Percentiles rank a stretch among this genome's conserved stretches.
phyloP scores from a whole-genome alignment of 1,140 invertebrate genomes.

The Eriosoma lanigerum region DNA sequence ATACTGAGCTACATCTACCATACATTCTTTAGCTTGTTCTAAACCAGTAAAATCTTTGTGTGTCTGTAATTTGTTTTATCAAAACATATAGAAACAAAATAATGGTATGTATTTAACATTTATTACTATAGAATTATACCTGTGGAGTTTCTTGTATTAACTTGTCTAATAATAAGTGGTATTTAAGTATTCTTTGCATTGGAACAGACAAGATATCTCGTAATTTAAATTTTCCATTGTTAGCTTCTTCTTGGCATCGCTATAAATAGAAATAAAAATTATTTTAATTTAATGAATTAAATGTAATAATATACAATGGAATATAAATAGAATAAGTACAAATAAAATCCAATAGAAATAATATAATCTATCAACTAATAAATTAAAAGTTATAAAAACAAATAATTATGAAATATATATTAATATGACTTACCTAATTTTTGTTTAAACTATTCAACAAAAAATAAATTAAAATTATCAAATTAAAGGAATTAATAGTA shows the following conservation, averaged over 20 bases:
- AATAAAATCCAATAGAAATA: no score
- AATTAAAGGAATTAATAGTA: no score
- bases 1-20: constrained; percentile 95
- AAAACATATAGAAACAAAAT: not conserved
- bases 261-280: constrained; percentile 59
- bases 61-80: constrained; percentile 60
- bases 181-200: constrained; percentile 97
- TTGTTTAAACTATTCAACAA: no score
- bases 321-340: no score
- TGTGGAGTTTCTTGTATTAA: constrained; percentile 86
- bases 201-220: constrained; percentile 93
- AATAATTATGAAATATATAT: no score
- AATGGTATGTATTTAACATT: not conserved
- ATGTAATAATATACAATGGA: no score
- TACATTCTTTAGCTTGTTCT: constrained; percentile 88
- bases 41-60: constrained; percentile 82
- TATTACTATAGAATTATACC: constrained; percentile 65
- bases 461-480: no score
- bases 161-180: constrained; percentile 90
- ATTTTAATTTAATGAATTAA: no score
- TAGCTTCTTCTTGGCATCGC: constrained; percentile 89
- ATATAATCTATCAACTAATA: no score
- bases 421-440: no score
- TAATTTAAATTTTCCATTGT: constrained; percentile 92
- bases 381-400: no score